Percentiles rank a stretch among this genome's conserved stretches.
These are phyloP conservation scores for Liopterus haemorrhoidalis DNA, from an alignment of 2,888 invertebrate genomes.

Conservation along the genomic window DNA sequence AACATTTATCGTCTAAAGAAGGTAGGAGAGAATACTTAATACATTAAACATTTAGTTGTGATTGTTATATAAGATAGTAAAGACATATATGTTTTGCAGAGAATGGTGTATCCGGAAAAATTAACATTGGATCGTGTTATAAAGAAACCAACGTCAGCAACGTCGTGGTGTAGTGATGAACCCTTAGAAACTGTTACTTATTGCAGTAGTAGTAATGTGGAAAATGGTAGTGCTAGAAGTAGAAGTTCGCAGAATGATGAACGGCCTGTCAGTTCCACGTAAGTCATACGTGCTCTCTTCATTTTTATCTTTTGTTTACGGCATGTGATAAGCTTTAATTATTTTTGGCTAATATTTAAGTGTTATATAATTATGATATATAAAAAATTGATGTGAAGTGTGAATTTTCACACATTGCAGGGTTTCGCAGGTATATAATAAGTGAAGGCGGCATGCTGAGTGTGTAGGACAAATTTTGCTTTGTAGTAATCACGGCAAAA, in stretches of 20 bases:
- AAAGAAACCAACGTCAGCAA: conserved; percentile 34
- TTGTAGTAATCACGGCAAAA: too few species aligned
- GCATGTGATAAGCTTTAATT: too few species aligned
- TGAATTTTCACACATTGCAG: too few species aligned
- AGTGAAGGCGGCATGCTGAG: too few species aligned
- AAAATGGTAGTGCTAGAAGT: conserved; percentile 18
- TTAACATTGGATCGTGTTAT: conserved; percentile 41
- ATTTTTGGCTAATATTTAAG: too few species aligned
- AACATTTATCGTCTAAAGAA: conserved; percentile 45
- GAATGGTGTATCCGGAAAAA: conserved; percentile 47
- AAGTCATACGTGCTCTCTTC: conserved; percentile 11
- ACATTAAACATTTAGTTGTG: conserved; percentile 13
- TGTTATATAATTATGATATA: too few species aligned
- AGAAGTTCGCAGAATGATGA: conserved; percentile 17
- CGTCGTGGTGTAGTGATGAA: conserved; percentile 43
- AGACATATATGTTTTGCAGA: conserved; percentile 35
- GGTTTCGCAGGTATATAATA: too few species aligned
- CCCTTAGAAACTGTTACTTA: conserved; percentile 34
- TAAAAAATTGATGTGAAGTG: too few species aligned
- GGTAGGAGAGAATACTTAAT: conserved; percentile 37
- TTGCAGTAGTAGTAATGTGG: conserved; percentile 10
- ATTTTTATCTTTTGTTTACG: conserved; percentile 15
- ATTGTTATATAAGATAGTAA: neutral
- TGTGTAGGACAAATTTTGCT: too few species aligned
- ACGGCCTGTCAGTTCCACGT: conserved; percentile 17